Conservation (phyloP, 2,888 invertebrate species). For the Chirona hameri region DNA sequence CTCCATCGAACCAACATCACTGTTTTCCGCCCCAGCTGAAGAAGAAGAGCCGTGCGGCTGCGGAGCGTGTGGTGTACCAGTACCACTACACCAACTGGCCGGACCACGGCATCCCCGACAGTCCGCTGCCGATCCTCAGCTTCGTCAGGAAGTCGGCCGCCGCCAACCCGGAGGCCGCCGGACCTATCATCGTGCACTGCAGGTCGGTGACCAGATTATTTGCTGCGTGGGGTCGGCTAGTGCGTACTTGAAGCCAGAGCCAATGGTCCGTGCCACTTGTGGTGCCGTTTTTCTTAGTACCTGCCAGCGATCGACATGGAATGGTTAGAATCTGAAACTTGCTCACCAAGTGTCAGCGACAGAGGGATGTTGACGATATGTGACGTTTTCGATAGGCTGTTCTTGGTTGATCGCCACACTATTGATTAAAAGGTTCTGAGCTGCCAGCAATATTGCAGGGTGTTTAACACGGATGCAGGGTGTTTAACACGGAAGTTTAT, state of each 20-base stretch:
- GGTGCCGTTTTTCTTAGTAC: background rate
- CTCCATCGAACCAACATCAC: too few relatives aligned
- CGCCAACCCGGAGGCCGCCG: conserved; percentile 73
- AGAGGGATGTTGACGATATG: background rate
- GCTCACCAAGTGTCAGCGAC: background rate
- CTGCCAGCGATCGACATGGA: too few relatives aligned
- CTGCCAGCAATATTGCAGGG: too few relatives aligned
- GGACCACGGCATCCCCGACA: conserved; percentile 92
- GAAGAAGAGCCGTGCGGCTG: conserved; percentile 58
- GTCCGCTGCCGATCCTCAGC: conserved; percentile 86
- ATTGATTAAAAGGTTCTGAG: too few relatives aligned
- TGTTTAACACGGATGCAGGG: too few relatives aligned
- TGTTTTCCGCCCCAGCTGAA: background rate
- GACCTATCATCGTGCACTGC: conserved; percentile 94
- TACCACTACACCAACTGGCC: conserved; percentile 99
- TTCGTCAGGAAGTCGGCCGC: conserved; percentile 86
- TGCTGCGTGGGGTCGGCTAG: too few relatives aligned
- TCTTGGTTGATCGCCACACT: too few relatives aligned
- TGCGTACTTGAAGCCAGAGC: background rate
- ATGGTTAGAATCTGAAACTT: background rate
- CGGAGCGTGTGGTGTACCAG: conserved; percentile 70
- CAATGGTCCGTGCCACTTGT: background rate
- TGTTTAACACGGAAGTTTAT: background rate
- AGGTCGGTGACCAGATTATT: conserved; percentile 57
- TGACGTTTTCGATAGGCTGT: background rate